phyloP scores from a whole-genome alignment of 2,888 invertebrate species.

The Nomada fabriciana region DNA sequence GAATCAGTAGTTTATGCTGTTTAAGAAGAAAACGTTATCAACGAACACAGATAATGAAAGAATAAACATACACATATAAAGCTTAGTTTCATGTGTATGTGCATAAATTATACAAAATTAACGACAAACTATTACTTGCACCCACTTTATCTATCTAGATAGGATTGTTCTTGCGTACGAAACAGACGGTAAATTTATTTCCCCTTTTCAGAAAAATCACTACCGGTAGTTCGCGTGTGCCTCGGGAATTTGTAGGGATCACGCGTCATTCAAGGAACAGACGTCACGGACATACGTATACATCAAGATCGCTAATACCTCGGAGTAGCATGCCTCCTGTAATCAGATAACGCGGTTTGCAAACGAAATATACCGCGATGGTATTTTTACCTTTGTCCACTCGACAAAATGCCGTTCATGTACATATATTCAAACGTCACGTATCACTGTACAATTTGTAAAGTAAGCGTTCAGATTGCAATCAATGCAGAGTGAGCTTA shows the following conservation, averaged over 20 bases:
- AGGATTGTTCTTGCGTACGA: neutral
- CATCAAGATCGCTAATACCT: slow-evolving; percentile 63
- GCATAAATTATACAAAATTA: no score
- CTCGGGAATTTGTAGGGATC: slow-evolving; percentile 65
- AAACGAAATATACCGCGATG: slow-evolving; percentile 63
- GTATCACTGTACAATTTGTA: slow-evolving; percentile 51
- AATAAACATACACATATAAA: no score
- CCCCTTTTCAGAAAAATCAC: slow-evolving; percentile 46
- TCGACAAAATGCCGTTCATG: slow-evolving; percentile 38
- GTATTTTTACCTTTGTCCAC: slow-evolving; percentile 52
- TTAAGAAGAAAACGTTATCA: no score
- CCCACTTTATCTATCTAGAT: neutral
- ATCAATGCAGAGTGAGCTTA: slow-evolving; percentile 49
- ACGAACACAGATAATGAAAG: no score
- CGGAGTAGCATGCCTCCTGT: slow-evolving; percentile 56
- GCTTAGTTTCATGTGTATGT: no score
- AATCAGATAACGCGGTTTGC: slow-evolving; percentile 66
- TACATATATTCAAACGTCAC: slow-evolving; percentile 39
- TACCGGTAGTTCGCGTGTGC: slow-evolving; percentile 58
- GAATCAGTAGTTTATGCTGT: no score
- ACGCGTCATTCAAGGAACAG: slow-evolving; percentile 69
- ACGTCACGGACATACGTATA: slow-evolving; percentile 62
- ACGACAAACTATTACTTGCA: no score
- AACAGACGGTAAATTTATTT: slow-evolving; percentile 35
- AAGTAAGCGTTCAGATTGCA: slow-evolving; percentile 43